Evolutionary conservation across 2,797 vertebrate genomes (phyloP).

Genomic region (Anniella stebbinsi): DNA sequence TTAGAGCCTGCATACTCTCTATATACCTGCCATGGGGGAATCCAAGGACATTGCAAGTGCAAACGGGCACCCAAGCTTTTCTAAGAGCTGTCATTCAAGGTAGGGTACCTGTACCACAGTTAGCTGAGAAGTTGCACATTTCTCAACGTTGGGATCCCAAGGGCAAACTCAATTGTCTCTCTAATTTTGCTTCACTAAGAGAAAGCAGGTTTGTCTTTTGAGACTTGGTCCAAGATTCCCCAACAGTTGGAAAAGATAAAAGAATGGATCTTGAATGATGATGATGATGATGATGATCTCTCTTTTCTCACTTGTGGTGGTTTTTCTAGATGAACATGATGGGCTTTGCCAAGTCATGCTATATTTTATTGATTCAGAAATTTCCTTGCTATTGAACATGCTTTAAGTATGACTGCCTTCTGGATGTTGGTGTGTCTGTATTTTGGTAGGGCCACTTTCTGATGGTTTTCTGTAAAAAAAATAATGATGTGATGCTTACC

Average conservation of each 20-base stretch:
- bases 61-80: not conserved
- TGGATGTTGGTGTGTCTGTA: too few relatives aligned
- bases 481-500: too few relatives aligned
- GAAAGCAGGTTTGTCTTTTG: not conserved
- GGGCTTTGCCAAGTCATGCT: too few relatives aligned
- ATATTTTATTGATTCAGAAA: too few relatives aligned
- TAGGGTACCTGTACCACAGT: not conserved
- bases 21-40: conserved; percentile 44
- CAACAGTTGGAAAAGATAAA: not conserved
- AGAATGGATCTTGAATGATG: not conserved
- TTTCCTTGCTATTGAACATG: too few relatives aligned
- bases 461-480: too few relatives aligned
- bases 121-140: not conserved
- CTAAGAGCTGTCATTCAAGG: not conserved
- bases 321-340: too few relatives aligned
- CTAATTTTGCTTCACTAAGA: not conserved
- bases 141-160: not conserved
- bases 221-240: not conserved
- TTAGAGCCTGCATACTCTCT: conserved; percentile 48
- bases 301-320: too few relatives aligned
- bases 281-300: too few relatives aligned
- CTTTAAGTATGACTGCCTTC: too few relatives aligned
- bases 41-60: conserved; percentile 36
- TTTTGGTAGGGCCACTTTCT: too few relatives aligned
- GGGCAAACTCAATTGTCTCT: not conserved